phyloP scores from a whole-genome alignment of 1,140 invertebrate genomes.

The Pollicipes pollicipes region DNA sequence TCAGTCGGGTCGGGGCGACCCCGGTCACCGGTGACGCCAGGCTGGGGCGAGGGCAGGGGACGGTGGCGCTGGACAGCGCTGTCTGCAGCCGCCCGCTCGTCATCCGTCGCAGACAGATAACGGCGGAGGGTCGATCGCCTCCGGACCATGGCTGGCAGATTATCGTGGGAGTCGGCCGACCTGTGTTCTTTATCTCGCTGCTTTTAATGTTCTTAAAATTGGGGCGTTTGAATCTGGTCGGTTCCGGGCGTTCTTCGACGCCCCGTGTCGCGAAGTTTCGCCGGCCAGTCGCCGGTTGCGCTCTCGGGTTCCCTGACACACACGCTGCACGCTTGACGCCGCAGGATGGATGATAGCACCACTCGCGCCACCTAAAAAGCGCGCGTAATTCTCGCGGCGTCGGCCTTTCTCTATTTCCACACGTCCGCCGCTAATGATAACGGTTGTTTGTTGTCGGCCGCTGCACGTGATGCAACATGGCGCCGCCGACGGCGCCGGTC shows the following conservation, averaged over 20 bases:
- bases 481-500: not conserved
- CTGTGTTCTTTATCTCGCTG: too few relatives aligned
- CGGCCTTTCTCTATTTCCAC: slow-evolving; percentile 1
- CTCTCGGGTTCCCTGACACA: not conserved
- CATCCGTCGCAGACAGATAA: not conserved
- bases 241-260: not conserved
- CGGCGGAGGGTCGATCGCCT: too few relatives aligned
- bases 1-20: too few relatives aligned
- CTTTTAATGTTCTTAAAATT: not conserved
- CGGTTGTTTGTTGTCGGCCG: not conserved
- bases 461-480: too few relatives aligned
- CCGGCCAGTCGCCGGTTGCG: too few relatives aligned
- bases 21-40: too few relatives aligned
- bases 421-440: not conserved
- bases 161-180: too few relatives aligned
- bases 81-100: too few relatives aligned
- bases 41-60: not conserved
- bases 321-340: not conserved
- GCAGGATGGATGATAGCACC: not conserved
- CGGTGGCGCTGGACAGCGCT: too few relatives aligned
- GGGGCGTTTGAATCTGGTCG: not conserved
- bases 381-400: not conserved
- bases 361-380: not conserved
- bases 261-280: not conserved
- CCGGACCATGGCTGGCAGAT: too few relatives aligned